Evolutionary conservation across 1,140 invertebrate genomes (phyloP).

Genomic region (Bilobella aurantiaca): DNA sequence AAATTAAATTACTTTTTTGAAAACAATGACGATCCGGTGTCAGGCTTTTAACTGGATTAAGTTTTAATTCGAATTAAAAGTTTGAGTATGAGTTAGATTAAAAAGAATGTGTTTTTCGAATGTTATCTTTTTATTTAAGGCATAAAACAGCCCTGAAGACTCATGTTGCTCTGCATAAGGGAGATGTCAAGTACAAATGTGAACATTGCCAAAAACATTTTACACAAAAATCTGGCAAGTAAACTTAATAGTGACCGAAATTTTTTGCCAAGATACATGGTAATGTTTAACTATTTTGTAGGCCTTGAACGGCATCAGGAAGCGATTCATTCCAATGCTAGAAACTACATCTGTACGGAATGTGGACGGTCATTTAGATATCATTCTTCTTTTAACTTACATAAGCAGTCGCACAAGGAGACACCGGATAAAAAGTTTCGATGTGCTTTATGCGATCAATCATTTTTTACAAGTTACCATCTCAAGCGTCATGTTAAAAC

Average conservation of each 20-base stretch:
- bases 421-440: constrained; percentile 30
- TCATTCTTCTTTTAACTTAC: constrained; percentile 47
- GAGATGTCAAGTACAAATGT: neutral
- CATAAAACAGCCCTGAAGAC: neutral
- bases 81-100: too few relatives aligned
- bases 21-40: too few relatives aligned
- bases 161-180: neutral
- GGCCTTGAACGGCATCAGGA: constrained; percentile 20
- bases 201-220: constrained; percentile 20
- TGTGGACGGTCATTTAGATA: constrained; percentile 59
- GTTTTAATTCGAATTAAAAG: too few relatives aligned
- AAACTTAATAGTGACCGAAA: neutral
- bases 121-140: neutral
- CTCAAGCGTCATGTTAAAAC: constrained; percentile 35
- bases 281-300: neutral
- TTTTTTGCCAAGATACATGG: neutral
- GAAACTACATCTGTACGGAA: constrained; percentile 47
- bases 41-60: too few relatives aligned
- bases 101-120: neutral
- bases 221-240: neutral
- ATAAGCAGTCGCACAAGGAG: constrained; percentile 36
- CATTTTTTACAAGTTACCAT: constrained; percentile 35
- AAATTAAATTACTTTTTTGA: neutral
- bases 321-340: constrained; percentile 6
- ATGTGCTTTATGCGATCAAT: constrained; percentile 33